Base-by-base conservation (phyloP, 2,888 invertebrate genomes). In the Bellardia bayeri region DNA sequence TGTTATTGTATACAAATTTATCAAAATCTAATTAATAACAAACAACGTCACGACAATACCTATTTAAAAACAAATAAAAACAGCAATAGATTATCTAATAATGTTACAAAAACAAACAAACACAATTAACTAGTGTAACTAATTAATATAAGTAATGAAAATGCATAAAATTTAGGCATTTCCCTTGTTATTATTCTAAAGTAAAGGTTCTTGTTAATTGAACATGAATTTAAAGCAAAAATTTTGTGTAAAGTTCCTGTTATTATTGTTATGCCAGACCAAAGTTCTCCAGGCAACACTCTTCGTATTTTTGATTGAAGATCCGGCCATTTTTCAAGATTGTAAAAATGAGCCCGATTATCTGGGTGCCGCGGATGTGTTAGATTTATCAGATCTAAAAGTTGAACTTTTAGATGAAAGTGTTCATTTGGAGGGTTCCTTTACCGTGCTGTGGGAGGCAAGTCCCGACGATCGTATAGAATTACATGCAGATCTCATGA, bases 401-500 rank as follows among this genome's bases (percentile, higher is more conserved):
- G 40, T 84, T 45, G 87, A 87, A 54, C 5, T 87, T 61, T 13
- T 71, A 9, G 87, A 87, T 51, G 87, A 87, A 1, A 45, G 11
- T 7, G 87, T 71, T 23, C 75, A 72, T 63, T 9, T 84, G 11
- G 83, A 87, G 7, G 87, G 87, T 30, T 51, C 9, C 0, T 2
- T 75, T 13, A 76, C 75, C 4, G 61, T 87, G 16, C 2, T 78
- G 0, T 87, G 84, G 83, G 72, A 87, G 66, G 76, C 75, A 2
- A 76, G 78, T 30, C 81, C 87, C 1, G 9, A 76, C 13, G 81
- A 81, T 76, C 87, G 87, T 11, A n/a, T 87, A 1, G 81, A 87
- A 66, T 37, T 87, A 11, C 37, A 3, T 23, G 33, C 71, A 0
- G 87, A 87, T 8, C 14, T 87, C 14, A 45, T 76, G 0, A 87